These are phyloP conservation scores for Myotis myotis DNA, from an alignment of 2,797 vertebrate species.

Conservation along the genomic window DNA sequence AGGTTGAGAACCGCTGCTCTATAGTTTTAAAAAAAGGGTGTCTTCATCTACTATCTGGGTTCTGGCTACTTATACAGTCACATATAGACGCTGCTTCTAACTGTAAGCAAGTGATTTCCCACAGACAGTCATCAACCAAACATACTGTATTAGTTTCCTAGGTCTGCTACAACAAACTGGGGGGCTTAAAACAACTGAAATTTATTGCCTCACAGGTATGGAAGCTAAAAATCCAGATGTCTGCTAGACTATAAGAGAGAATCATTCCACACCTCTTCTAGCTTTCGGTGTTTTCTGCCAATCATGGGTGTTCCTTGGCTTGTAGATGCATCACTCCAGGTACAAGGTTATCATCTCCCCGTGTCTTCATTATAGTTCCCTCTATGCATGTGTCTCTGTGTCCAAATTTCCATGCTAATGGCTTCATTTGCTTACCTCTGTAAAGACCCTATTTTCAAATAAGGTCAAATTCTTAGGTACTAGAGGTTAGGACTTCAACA, in stretches of 20 bases:
- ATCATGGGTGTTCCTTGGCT: neutral
- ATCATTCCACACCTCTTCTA: neutral
- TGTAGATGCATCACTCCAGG: neutral
- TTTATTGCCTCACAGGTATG: neutral
- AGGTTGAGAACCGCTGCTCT: neutral
- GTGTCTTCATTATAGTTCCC: neutral
- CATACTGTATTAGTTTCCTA: neutral
- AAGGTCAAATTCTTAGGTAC: neutral
- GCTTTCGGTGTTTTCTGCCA: neutral
- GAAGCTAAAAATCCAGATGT: neutral
- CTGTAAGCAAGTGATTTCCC: neutral
- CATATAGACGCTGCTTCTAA: neutral
- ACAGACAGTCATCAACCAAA: neutral
- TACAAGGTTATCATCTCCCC: neutral
- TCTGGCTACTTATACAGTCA: neutral
- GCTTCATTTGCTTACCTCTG: neutral
- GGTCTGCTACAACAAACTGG: neutral
- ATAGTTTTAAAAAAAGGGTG: neutral
- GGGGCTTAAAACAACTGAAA: neutral
- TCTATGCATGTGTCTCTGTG: neutral
- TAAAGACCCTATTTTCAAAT: neutral
- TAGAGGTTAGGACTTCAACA: neutral
- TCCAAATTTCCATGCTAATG: neutral
- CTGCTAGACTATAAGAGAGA: neutral
- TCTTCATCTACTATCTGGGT: neutral